Base-by-base conservation (phyloP, 2,888 invertebrate genomes). In the Pristionchus mayeri region DNA sequence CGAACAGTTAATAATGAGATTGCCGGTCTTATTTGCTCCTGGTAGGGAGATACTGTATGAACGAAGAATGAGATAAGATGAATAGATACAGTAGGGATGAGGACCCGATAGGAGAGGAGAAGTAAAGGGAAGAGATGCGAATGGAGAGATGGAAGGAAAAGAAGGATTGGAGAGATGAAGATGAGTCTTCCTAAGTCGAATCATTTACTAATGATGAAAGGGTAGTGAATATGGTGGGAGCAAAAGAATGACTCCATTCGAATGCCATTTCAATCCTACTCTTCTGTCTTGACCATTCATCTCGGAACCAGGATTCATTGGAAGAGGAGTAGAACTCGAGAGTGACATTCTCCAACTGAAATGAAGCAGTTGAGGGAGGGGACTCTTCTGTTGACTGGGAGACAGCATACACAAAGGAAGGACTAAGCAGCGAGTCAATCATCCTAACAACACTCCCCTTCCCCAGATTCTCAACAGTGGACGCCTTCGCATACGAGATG, bases 91-190 rank as follows among this genome's bases (percentile, higher is more conserved):
- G 34, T 13, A n/a, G 13, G 79, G 21, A 79, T 16, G 50, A 52
- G n/a, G 18, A 52, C 30, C 30, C 30, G 34, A 79, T 21, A 13
- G 52, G 30, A 52, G 27, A 52, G 16, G 48, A n/a, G 27, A 24
- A 67, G 60, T 88, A 88, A 71, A 87, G 83, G 13, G 86, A 85
- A 2, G n/a, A n/a, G n/a, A n/a, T n/a, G n/a, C n/a, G n/a, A n/a
- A n/a, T n/a, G n/a, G n/a, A n/a, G n/a, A 78, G 30, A 50, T 21
- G 50, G 34, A 52, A 13, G 34, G 52, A n/a, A 79, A 79, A 79
- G 54, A 54, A 50, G 54, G 27, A 50, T 48, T 44, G n/a, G 50
- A 90, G 11, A 90, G 40, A 37, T 4, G 30, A 24, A 75, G 75
- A 75, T 37, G 75, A 75, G 37, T 75, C 40, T 44, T 44, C 44